Evolutionary conservation across 2,797 vertebrate species (phyloP).

Genomic region (Chromobotia macracanthus): DNA sequence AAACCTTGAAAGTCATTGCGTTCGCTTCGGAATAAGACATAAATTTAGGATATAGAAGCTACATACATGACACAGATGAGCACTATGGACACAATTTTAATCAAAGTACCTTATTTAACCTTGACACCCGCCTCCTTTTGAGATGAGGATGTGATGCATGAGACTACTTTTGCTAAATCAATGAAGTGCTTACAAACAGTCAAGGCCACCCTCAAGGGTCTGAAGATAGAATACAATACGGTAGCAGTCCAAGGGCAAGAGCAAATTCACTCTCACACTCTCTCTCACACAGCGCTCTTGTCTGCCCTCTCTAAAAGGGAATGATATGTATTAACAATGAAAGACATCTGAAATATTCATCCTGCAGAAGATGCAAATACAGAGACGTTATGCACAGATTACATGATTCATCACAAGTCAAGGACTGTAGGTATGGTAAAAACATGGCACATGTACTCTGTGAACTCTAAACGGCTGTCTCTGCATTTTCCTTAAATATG

Average conservation of each 20-base stretch:
- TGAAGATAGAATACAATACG: slow-evolving; percentile 15
- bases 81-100: background rate
- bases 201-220: background rate
- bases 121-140: background rate
- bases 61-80: background rate
- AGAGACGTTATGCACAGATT: slow-evolving; percentile 19
- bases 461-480: background rate
- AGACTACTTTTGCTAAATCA: slow-evolving; percentile 24
- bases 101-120: slow-evolving; percentile 29
- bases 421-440: slow-evolving; percentile 33
- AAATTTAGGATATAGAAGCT: background rate
- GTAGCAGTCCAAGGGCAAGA: background rate
- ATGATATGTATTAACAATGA: slow-evolving; percentile 51
- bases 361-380: slow-evolving; percentile 1
- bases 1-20: background rate
- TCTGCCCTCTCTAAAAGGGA: slow-evolving; percentile 31
- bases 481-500: background rate
- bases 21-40: background rate
- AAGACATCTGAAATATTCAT: slow-evolving; percentile 52
- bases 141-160: slow-evolving; percentile 17
- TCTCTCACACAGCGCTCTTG: slow-evolving; percentile 22
- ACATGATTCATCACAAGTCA: slow-evolving; percentile 24
- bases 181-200: slow-evolving; percentile 15
- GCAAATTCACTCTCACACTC: slow-evolving; percentile 12
- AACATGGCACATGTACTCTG: slow-evolving; percentile 15